Evolutionary conservation across 2,113 vertebrate genomes (phyloP).

Genomic region (Laticauda colubrina): DNA sequence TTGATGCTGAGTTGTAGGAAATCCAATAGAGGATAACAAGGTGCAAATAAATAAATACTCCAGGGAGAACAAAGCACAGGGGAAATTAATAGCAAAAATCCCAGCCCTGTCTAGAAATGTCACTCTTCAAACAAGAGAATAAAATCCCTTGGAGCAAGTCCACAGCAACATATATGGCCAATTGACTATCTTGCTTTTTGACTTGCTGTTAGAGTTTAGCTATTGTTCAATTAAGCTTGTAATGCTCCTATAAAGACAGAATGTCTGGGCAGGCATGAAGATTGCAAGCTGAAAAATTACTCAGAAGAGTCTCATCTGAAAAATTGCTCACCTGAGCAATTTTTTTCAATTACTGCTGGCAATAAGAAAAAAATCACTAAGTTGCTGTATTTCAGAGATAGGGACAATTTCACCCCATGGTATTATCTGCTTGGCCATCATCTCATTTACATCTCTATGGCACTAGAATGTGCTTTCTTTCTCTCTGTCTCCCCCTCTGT

Average conservation of each 20-base stretch:
- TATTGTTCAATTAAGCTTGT: slow-evolving; percentile 60
- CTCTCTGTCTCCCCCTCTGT: neutral
- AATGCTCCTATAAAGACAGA: slow-evolving; percentile 44
- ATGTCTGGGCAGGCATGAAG: slow-evolving; percentile 47
- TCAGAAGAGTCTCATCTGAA: slow-evolving; percentile 38
- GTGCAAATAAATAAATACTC: neutral
- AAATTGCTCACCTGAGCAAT: neutral
- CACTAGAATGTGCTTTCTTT: neutral
- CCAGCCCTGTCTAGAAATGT: slow-evolving; percentile 24
- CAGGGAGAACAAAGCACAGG: neutral
- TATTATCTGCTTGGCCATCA: neutral
- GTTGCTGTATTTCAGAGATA: neutral
- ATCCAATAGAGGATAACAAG: slow-evolving; percentile 31
- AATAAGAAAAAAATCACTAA: neutral
- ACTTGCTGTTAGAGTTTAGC: slow-evolving; percentile 56
- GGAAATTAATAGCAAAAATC: slow-evolving; percentile 56
- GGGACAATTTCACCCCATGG: neutral
- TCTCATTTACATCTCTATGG: neutral
- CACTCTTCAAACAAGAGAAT: slow-evolving; percentile 38
- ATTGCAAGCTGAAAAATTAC: slow-evolving; percentile 45
- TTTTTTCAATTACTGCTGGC: slow-evolving; percentile 10
- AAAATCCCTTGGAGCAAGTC: slow-evolving; percentile 36
- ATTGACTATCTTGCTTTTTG: slow-evolving; percentile 39
- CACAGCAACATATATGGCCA: slow-evolving; percentile 22
- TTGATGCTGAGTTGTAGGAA: neutral